Evolutionary conservation across 1,140 invertebrate species (phyloP).

Genomic region (Batillaria attramentaria): DNA sequence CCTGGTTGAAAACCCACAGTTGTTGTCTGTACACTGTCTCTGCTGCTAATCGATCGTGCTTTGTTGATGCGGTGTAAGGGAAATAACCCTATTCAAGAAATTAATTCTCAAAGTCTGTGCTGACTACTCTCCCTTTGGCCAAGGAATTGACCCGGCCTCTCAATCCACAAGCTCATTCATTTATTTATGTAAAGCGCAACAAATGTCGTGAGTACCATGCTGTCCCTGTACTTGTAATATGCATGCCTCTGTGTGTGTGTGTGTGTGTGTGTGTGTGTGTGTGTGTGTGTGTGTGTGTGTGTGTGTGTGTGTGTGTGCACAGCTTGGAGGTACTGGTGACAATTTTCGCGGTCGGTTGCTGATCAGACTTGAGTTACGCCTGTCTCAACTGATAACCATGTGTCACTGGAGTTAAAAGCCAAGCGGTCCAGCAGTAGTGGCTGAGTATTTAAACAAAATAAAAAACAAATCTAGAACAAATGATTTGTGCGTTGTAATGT

Average conservation of each 20-base stretch:
- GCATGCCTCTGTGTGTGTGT: not conserved
- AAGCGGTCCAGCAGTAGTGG: not conserved
- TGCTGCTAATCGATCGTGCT: too few relatives aligned
- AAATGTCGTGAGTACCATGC: too few relatives aligned
- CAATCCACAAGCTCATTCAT: not conserved
- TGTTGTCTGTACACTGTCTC: too few relatives aligned
- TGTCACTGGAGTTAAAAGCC: not conserved
- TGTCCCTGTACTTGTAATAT: too few relatives aligned
- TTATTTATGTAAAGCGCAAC: not conserved
- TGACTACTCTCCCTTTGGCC: not conserved
- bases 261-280: slow-evolving; percentile 6
- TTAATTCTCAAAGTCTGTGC: too few relatives aligned
- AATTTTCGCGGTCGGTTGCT: too few relatives aligned
- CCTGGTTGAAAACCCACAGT: too few relatives aligned
- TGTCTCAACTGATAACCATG: too few relatives aligned
- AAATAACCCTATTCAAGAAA: not conserved
- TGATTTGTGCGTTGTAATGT: not conserved
- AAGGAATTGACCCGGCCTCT: not conserved
- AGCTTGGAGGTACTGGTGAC: too few relatives aligned
- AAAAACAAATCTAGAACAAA: too few relatives aligned
- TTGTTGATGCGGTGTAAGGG: not conserved
- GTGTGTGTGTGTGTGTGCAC: not conserved
- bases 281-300: not conserved
- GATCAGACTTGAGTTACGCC: too few relatives aligned
- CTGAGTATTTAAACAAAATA: too few relatives aligned